Base-by-base conservation (phyloP, 2,888 invertebrate species). In the Sphaeridia pumilis region DNA sequence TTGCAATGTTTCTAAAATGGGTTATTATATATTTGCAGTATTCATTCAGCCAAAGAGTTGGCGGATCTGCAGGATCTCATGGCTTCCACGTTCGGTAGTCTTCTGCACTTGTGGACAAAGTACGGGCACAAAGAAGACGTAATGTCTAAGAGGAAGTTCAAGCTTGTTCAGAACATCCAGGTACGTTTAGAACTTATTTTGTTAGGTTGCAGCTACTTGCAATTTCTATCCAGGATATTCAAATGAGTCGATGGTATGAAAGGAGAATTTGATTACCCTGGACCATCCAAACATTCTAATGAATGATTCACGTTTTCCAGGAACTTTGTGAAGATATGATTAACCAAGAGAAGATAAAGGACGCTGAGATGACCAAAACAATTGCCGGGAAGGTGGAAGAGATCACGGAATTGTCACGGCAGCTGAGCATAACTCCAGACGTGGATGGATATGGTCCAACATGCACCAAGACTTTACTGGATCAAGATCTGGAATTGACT, bases 251-350 rank as follows among this genome's bases (percentile, higher is more conserved):
- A n/a, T n/a, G n/a, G n/a, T n/a, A n/a, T n/a, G n/a, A n/a, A n/a
- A n/a, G n/a, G n/a, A n/a, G n/a, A n/a, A n/a, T n/a, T n/a, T n/a
- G n/a, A n/a, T n/a, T n/a, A n/a, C n/a, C n/a, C n/a, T n/a, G n/a
- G n/a, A n/a, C n/a, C n/a, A n/a, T n/a, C n/a, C n/a, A n/a, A n/a
- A n/a, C n/a, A n/a, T n/a, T n/a, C n/a, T n/a, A n/a, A n/a, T 31
- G 7, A 31, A 31, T 31, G 7, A 10, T 31, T 10, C 24, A 10
- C 10, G n/a, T 14, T 38, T 25, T 46, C 4, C 31, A 52, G 52
- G 27, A 35, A 22, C 26, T 52, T 3, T 52, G 34, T 41, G 46
- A 52, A 17, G 52, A 45, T 4, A 52, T 52, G 52, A 38, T 46
- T 1, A 17, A 27, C 1, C 46, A 38, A n/a, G 36, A 35, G 46